These are phyloP conservation scores for Callipepla californica DNA, from an alignment of 2,113 vertebrate species.

Conservation along the genomic window DNA sequence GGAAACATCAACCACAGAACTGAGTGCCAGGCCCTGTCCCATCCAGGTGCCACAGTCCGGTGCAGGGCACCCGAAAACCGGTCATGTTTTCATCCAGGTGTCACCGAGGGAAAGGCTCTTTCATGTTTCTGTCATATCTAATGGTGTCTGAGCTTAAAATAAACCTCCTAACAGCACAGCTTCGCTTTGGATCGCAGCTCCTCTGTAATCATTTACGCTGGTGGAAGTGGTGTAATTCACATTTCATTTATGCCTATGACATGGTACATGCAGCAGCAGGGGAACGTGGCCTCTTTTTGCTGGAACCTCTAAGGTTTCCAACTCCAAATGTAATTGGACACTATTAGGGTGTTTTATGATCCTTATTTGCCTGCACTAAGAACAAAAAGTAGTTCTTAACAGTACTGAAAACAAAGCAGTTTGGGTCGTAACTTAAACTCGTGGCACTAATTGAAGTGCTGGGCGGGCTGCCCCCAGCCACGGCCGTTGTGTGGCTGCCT, in stretches of 20 bases:
- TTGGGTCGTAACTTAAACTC: neutral
- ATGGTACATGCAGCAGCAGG: neutral
- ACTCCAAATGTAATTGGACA: neutral
- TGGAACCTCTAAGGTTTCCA: neutral
- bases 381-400: neutral
- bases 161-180: neutral
- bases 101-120: neutral
- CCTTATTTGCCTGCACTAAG: neutral
- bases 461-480: too few species aligned
- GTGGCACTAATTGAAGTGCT: neutral
- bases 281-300: neutral
- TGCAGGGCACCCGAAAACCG: neutral
- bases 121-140: slow-evolving; percentile 13
- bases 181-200: slow-evolving; percentile 31
- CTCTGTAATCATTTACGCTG: slow-evolving; percentile 5
- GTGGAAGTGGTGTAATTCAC: neutral
- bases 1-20: neutral
- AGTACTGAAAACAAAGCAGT: neutral
- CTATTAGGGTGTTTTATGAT: neutral
- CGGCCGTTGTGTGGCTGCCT: too few species aligned
- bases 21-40: neutral
- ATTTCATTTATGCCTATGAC: neutral
- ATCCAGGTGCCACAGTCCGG: neutral
- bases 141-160: slow-evolving; percentile 49
- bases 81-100: neutral